Evolutionary conservation across 2,113 vertebrate species (phyloP), one percentile per base, ranked within the genome.

Genomic region (Myocastor coypus): DNA sequence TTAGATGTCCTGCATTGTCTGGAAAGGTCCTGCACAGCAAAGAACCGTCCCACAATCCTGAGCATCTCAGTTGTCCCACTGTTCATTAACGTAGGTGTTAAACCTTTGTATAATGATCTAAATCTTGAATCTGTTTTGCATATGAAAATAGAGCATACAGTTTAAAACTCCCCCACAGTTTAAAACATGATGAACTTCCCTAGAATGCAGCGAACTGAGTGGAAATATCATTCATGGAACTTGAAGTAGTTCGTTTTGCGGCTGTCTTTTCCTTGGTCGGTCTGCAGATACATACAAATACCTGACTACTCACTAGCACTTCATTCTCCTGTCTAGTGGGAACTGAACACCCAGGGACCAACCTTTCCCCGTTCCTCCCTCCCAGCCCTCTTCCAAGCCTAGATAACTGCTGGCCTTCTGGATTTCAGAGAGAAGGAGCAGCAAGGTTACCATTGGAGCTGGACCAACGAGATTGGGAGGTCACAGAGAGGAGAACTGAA

Each of bases 61-160:
- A 52, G 57, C 42, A 26, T 46, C n/a, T 42, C 55, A 55, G 46
- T 30, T 63, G 30, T 61, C 42, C 55, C 32, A 34, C 9, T 78
- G 52, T 8, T 77, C 75, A 42, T 66, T 89, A 1, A 12, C 16
- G 42, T 46, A 59, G 30, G 30, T 81, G 32, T 55, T 73, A 95
- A 88, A 66, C 4, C 26, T 84, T 13, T 78, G 73, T 81, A 66
- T 50, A 34, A 69, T 83, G 59, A 64, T 42, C n/a, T 63, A 42
- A 87, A 50, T 57, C 61, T 92, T n/a, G 19, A 89, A 64, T 90
- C 61, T 83, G 10, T 89, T 94, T 92, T 71, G n/a, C 42, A 42
- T n/a, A 19, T 84, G 77, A 85, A 81, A 16, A 83, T 32, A 77
- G 80, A 89, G 9, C 57, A 26, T 73, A n/a, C n/a, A n/a, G n/a